Percentiles rank a stretch among this genome's conserved stretches.
These are phyloP conservation scores for Microctenopoma stevenorrisi DNA, from an alignment of 2,797 vertebrate species.

Conservation along the genomic window DNA sequence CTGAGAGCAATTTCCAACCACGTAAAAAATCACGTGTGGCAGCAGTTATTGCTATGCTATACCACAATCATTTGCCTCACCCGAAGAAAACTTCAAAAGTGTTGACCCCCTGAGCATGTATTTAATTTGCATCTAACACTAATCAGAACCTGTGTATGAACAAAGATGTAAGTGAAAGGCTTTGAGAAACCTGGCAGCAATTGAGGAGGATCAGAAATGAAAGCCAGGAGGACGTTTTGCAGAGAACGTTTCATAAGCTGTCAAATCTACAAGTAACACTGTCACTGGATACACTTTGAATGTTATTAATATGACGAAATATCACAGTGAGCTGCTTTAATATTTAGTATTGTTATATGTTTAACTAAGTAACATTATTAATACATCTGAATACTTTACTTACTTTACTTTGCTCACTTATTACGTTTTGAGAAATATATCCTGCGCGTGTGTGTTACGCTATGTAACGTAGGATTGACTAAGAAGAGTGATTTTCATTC, in stretches of 20 bases:
- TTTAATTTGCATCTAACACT: background rate
- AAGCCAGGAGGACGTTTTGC: no score
- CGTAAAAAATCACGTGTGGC: background rate
- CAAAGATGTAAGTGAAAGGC: background rate
- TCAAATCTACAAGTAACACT: no score
- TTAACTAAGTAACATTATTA: no score
- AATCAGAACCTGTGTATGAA: conserved; percentile 15
- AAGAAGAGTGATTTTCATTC: background rate
- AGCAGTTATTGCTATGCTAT: background rate
- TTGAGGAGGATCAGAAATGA: background rate
- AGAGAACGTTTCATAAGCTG: no score
- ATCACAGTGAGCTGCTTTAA: no score
- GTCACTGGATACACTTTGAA: no score
- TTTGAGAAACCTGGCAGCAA: background rate
- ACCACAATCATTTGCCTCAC: background rate
- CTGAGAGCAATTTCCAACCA: background rate
- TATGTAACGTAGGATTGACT: background rate
- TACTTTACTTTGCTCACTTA: no score
- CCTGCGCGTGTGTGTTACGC: no score
- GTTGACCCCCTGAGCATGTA: background rate
- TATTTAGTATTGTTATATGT: no score
- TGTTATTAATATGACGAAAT: no score
- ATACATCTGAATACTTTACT: no score
- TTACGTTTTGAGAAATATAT: no score
- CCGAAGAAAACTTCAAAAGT: background rate